Conservation (phyloP, 2,113 vertebrate species). For the Sorex fumeus region DNA sequence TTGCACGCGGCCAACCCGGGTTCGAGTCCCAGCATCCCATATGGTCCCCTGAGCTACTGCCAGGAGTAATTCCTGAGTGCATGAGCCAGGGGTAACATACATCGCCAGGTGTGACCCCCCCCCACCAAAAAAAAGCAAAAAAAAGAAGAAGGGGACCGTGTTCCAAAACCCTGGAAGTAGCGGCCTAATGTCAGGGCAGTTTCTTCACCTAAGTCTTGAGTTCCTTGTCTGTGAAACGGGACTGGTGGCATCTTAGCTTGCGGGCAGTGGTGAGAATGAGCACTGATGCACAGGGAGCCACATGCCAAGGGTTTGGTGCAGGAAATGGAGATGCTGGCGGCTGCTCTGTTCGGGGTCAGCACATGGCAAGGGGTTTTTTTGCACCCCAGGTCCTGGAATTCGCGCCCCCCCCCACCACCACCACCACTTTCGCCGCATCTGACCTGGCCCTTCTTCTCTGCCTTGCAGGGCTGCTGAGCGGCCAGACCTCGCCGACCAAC, state of each 20-base stretch:
- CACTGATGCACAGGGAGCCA: not conserved
- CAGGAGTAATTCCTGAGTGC: too few species aligned
- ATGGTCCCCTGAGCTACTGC: too few species aligned
- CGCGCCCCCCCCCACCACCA: too few species aligned
- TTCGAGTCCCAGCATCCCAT: too few species aligned
- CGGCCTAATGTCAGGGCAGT: not conserved
- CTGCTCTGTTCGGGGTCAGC: not conserved
- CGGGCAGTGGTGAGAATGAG: not conserved
- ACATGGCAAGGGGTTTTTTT: not conserved
- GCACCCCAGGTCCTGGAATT: constrained; percentile 7
- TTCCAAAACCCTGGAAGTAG: not conserved
- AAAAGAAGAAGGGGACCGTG: constrained; percentile 18
- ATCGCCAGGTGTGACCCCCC: too few species aligned
- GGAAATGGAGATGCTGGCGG: not conserved
- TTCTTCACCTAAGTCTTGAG: not conserved
- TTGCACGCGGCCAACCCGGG: too few species aligned
- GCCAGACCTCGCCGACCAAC: constrained; percentile 94
- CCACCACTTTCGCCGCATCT: too few species aligned
- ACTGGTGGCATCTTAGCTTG: not conserved
- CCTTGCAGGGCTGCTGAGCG: constrained; percentile 93
- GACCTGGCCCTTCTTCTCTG: not conserved
- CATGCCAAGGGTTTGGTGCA: not conserved
- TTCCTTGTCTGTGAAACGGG: not conserved
- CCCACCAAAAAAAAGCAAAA: too few species aligned
- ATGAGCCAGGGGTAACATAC: too few species aligned